These are phyloP conservation scores for Distichodus sexfasciatus DNA, from an alignment of 2,797 vertebrate species.

Conservation along the genomic window DNA sequence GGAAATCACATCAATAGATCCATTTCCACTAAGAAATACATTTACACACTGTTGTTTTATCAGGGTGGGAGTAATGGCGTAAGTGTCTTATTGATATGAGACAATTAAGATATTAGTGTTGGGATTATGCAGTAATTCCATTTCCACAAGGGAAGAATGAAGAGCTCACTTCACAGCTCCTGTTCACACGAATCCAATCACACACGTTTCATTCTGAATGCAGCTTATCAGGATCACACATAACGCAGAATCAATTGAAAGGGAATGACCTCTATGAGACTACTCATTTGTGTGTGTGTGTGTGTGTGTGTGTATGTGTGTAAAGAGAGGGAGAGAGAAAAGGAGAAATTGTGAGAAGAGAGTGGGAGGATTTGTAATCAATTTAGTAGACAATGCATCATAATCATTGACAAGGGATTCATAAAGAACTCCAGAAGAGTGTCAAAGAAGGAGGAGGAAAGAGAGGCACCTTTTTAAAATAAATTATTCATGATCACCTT, in stretches of 20 bases:
- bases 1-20: background rate
- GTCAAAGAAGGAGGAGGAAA: background rate
- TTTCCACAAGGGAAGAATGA: slow-evolving; percentile 42
- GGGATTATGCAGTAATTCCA: background rate
- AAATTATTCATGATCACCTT: background rate
- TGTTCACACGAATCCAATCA: slow-evolving; percentile 72
- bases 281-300: background rate
- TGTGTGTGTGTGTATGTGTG: background rate
- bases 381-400: background rate
- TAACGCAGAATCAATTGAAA: slow-evolving; percentile 75
- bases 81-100: slow-evolving; percentile 4
- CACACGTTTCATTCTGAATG: slow-evolving; percentile 72
- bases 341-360: background rate
- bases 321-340: background rate
- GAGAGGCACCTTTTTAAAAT: background rate
- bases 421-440: background rate
- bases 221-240: slow-evolving; percentile 71
- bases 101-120: slow-evolving; percentile 5
- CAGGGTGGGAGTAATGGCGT: background rate
- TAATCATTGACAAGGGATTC: background rate
- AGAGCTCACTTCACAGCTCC: slow-evolving; percentile 52
- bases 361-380: slow-evolving; percentile 1
- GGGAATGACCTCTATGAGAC: slow-evolving; percentile 63
- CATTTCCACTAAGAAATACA: background rate
- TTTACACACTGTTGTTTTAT: background rate